phyloP scores from a whole-genome alignment of 1,140 invertebrate species.

The Dolichoris vasculosae region DNA sequence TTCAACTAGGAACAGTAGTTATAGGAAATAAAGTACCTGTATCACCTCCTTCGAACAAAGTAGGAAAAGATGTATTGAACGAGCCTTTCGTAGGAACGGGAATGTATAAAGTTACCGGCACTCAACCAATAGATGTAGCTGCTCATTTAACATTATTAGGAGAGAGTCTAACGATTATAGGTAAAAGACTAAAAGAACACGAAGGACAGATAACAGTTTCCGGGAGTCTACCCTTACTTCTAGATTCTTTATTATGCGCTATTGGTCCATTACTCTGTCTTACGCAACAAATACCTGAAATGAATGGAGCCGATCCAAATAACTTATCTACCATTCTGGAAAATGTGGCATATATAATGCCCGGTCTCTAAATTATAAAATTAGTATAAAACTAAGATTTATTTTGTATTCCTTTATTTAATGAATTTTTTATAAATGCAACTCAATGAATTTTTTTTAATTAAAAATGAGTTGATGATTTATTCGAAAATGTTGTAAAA shows the following conservation, averaged over 20 bases:
- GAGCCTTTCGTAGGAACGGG: conserved; percentile 67
- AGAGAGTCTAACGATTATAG: conserved; percentile 94
- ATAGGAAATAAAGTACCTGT: conserved; percentile 71
- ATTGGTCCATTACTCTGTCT: conserved; percentile 92
- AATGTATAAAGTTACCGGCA: conserved; percentile 83
- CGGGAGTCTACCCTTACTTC: conserved; percentile 93
- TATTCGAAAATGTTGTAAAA: conserved; percentile 40
- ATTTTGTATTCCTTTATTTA: conserved; percentile 49
- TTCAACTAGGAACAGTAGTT: conserved; percentile 72
- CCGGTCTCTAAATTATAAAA: conserved; percentile 82
- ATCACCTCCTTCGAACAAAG: conserved; percentile 72
- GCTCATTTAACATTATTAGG: conserved; percentile 94
- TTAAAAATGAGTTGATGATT: conserved; percentile 42
- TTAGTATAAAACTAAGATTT: conserved; percentile 16
- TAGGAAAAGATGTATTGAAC: conserved; percentile 67
- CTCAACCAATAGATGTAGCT: conserved; percentile 91
- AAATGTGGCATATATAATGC: conserved; percentile 98
- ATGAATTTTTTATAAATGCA: conserved; percentile 46
- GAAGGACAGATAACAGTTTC: conserved; percentile 96
- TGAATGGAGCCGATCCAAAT: conserved; percentile 82
- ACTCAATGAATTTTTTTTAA: conserved; percentile 37
- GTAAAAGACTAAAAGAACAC: conserved; percentile 92
- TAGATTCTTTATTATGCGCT: conserved; percentile 95
- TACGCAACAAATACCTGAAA: conserved; percentile 87
- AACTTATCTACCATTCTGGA: conserved; percentile 88